Percentiles rank a stretch among this genome's conserved stretches.
Evolutionary conservation across 1,140 invertebrate genomes (phyloP).

Genomic region (Laupala kohalensis): DNA sequence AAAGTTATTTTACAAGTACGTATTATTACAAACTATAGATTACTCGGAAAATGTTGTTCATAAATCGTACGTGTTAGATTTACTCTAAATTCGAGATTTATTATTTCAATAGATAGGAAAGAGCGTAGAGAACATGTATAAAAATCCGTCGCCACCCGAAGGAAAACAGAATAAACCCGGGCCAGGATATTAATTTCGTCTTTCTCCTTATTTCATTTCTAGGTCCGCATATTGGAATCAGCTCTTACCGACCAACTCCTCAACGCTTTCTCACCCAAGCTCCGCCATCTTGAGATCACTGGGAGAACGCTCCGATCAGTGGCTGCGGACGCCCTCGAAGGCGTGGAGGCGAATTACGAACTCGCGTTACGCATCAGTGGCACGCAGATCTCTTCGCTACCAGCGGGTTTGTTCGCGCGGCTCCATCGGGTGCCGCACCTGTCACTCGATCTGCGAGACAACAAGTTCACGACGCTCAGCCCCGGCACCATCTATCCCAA

Average conservation of each 20-base stretch:
- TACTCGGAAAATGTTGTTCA: too few species aligned
- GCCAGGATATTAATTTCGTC: too few species aligned
- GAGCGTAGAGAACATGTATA: too few species aligned
- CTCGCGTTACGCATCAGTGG: slow-evolving; percentile 59
- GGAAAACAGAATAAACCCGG: too few species aligned
- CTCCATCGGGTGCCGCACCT: slow-evolving; percentile 63
- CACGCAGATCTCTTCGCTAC: slow-evolving; percentile 59
- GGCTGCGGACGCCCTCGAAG: slow-evolving; percentile 52
- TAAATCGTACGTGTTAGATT: too few species aligned
- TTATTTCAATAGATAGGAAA: too few species aligned
- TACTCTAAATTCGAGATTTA: too few species aligned
- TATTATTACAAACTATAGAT: too few species aligned
- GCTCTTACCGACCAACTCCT: slow-evolving; percentile 54
- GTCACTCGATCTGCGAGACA: slow-evolving; percentile 67
- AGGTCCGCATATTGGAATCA: slow-evolving; percentile 52
- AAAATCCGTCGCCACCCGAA: too few species aligned
- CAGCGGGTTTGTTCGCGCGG: slow-evolving; percentile 59
- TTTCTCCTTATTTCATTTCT: too few species aligned
- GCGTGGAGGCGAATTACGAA: slow-evolving; percentile 35
- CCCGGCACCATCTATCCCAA: slow-evolving; percentile 75
- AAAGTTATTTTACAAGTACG: too few species aligned
- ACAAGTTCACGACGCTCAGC: slow-evolving; percentile 62
- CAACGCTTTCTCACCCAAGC: slow-evolving; percentile 52
- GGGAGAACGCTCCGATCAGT: slow-evolving; percentile 54
- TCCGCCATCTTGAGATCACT: slow-evolving; percentile 64